Conservation (phyloP, 2,113 vertebrate species). For the Dasypus novemcinctus region DNA sequence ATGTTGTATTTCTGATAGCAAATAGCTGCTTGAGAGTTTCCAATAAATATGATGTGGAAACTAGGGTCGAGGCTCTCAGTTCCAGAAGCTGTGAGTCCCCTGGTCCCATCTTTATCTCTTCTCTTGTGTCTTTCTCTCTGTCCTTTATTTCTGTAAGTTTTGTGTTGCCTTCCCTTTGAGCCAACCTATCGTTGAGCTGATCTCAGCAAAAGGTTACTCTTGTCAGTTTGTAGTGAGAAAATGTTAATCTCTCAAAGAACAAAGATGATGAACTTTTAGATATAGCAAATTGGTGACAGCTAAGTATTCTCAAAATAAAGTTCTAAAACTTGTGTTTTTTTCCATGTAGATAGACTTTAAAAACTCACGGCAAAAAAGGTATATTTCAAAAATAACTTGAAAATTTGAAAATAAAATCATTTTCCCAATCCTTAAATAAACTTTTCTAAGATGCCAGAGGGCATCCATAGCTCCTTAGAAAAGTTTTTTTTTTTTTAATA, state of each 20-base stretch:
- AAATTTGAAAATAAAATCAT: slow-evolving; percentile 10
- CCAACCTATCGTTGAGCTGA: no score
- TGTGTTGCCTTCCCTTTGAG: no score
- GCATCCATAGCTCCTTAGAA: neutral
- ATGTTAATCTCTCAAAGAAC: neutral
- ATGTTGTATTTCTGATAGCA: no score
- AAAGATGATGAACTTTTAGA: neutral
- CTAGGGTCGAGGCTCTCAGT: no score
- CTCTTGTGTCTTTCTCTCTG: no score
- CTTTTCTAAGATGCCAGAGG: neutral
- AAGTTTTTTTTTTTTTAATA: neutral
- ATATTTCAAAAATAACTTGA: neutral
- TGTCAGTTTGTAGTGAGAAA: neutral
- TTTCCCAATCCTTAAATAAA: neutral
- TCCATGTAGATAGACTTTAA: neutral
- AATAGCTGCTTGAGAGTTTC: no score
- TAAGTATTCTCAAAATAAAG: neutral
- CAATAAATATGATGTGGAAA: no score
- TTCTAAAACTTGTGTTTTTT: neutral
- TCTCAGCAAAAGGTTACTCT: no score
- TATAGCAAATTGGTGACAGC: neutral
- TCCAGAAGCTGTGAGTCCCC: no score
- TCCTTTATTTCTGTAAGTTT: no score
- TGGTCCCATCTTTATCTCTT: no score
- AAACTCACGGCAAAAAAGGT: neutral